Conservation (phyloP, 2,113 vertebrate genomes). For the Recurvirostra avosetta region DNA sequence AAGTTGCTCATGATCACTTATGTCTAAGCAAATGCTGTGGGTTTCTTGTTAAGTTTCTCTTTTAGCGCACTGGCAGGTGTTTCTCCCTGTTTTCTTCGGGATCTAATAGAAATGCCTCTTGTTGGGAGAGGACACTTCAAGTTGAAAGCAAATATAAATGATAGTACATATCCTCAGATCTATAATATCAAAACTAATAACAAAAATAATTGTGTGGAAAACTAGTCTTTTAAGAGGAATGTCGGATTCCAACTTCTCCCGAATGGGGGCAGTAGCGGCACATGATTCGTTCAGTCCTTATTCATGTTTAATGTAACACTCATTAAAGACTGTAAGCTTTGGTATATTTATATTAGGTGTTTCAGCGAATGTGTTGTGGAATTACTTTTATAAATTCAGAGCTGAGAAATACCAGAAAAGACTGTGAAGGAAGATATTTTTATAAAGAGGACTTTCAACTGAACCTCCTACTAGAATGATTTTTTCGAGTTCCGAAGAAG, state of each 20-base stretch:
- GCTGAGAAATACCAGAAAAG: constrained; percentile 47
- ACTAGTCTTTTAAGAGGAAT: not conserved
- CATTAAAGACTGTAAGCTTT: constrained; percentile 18
- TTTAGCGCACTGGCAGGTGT: not conserved
- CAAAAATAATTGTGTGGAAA: not conserved
- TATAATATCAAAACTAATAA: not conserved
- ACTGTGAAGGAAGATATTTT: constrained; percentile 46
- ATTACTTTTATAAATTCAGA: constrained; percentile 68
- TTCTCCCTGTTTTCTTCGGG: not conserved
- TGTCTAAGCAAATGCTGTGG: not conserved
- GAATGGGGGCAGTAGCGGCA: constrained; percentile 64
- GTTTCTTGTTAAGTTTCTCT: not conserved
- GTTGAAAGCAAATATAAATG: not conserved
- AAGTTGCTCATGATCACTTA: not conserved
- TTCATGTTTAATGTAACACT: not conserved
- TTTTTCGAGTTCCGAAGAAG: constrained; percentile 18
- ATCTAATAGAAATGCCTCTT: not conserved
- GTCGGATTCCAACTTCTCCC: not conserved
- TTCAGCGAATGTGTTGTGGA: constrained; percentile 61
- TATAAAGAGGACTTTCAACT: constrained; percentile 12
- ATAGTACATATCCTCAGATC: not conserved
- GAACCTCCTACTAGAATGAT: constrained; percentile 27
- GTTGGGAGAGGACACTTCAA: not conserved
- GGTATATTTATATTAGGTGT: constrained; percentile 66
- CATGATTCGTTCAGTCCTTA: not conserved